Conservation (phyloP, 2,113 vertebrate genomes). For the Plecotus auritus region DNA sequence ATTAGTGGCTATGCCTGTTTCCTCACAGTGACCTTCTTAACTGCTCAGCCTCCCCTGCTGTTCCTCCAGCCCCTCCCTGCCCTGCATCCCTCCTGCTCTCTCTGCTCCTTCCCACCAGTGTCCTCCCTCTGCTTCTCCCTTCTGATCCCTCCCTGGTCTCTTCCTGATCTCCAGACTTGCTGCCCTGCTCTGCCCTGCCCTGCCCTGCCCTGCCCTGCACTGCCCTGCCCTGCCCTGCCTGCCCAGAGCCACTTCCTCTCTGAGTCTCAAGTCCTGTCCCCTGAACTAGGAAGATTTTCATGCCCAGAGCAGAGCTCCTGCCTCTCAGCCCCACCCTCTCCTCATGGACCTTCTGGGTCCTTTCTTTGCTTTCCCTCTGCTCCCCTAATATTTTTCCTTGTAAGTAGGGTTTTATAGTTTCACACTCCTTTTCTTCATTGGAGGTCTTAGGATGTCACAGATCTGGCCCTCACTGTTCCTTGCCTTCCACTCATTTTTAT, state of each 20-base stretch:
- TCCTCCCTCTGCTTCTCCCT: neutral
- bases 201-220: neutral
- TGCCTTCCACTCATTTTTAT: neutral
- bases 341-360: rapidly evolving
- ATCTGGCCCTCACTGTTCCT: rapidly evolving
- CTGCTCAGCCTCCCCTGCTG: neutral
- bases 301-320: neutral
- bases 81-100: neutral
- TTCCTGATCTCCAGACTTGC: neutral
- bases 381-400: neutral
- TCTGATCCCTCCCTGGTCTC: neutral
- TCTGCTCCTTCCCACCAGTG: neutral
- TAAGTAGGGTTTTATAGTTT: too few relatives aligned
- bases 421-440: neutral
- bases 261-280: neutral
- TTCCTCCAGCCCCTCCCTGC: neutral
- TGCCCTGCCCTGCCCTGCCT: neutral
- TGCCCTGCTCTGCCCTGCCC: neutral
- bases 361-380: neutral
- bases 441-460: neutral
- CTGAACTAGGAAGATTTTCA: rapidly evolving
- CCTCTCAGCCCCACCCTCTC: neutral
- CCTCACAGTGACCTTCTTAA: too few relatives aligned
- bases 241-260: neutral
- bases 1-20: neutral